Conservation (phyloP, 92 coral and sea anemone species). For the Umimayanthus chanpuru region DNA sequence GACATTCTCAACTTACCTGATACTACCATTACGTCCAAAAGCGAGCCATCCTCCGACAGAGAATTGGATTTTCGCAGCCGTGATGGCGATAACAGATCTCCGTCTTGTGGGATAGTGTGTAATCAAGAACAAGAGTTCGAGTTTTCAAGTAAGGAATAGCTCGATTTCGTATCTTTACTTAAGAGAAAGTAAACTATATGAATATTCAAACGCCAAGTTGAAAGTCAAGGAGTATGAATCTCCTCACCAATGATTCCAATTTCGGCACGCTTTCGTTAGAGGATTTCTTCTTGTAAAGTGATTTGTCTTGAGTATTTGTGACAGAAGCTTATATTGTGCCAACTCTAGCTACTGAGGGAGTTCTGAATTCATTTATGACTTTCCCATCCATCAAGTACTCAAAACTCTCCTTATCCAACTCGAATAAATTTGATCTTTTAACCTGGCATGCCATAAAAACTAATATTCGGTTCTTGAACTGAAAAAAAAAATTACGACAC, state of each 20-base stretch:
- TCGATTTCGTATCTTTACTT: conserved; percentile 93
- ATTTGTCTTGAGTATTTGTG: conserved; percentile 11
- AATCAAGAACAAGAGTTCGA: conserved; percentile 85
- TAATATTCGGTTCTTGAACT: not conserved
- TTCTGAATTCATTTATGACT: conserved; percentile 23
- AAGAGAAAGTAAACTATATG: conserved; percentile 67
- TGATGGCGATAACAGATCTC: conserved; percentile 78
- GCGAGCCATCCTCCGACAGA: conserved; percentile 77
- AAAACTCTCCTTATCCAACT: conserved; percentile 38
- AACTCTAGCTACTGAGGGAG: not conserved
- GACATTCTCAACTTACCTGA: conserved; percentile 93
- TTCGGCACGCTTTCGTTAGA: not conserved
- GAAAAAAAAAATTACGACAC: not conserved
- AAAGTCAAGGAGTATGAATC: conserved; percentile 22
- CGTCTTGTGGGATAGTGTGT: conserved; percentile 81
- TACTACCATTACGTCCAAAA: conserved; percentile 66
- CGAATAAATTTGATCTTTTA: conserved; percentile 39
- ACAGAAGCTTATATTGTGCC: not conserved
- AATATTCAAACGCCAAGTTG: conserved; percentile 23
- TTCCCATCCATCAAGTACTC: conserved; percentile 40
- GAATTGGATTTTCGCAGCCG: conserved; percentile 70
- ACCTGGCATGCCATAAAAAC: conserved; percentile 6
- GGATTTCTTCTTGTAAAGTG: conserved; percentile 3
- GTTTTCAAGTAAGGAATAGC: conserved; percentile 82
- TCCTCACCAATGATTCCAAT: conserved; percentile 1